phyloP scores from a whole-genome alignment of 2,113 vertebrate species.

The Tringa solitaria region DNA sequence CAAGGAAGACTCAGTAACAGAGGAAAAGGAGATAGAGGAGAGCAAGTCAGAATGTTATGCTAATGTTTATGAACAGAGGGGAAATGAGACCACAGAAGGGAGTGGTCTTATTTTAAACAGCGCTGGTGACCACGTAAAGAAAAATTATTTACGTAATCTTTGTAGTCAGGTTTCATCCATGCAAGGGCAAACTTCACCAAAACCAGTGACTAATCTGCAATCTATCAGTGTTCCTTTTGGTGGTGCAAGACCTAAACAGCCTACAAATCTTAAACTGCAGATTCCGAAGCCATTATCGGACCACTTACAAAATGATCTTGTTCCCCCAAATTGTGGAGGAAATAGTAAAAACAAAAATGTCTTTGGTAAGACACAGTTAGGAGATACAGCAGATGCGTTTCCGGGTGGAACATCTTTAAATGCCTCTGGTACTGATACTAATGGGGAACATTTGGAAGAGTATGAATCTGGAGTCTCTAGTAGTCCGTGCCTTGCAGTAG shows the following conservation, averaged over 20 bases:
- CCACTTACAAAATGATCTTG: constrained; percentile 88
- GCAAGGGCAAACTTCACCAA: constrained; percentile 73
- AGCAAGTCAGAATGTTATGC: constrained; percentile 90
- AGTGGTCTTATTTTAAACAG: constrained; percentile 73
- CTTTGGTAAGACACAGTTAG: constrained; percentile 74
- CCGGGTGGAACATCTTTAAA: constrained; percentile 71
- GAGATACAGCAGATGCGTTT: constrained; percentile 58
- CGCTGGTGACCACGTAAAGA: constrained; percentile 75
- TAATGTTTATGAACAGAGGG: constrained; percentile 80
- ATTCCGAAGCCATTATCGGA: constrained; percentile 88
- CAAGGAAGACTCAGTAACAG: constrained; percentile 96
- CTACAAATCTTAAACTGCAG: constrained; percentile 92
- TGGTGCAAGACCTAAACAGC: constrained; percentile 96
- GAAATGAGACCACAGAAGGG: constrained; percentile 72
- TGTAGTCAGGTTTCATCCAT: constrained; percentile 74
- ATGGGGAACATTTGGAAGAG: constrained; percentile 78
- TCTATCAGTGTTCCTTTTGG: constrained; percentile 91
- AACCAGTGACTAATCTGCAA: constrained; percentile 77
- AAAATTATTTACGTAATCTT: constrained; percentile 78
- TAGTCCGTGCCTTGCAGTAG: constrained; percentile 75
- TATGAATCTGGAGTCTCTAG: constrained; percentile 74
- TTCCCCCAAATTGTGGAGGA: constrained; percentile 75
- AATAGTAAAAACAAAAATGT: constrained; percentile 90
- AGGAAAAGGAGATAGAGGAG: constrained; percentile 99
- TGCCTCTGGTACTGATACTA: constrained; percentile 67